Evolutionary conservation across 2,113 vertebrate genomes (phyloP).

Genomic region (Syngnathus scovelli): DNA sequence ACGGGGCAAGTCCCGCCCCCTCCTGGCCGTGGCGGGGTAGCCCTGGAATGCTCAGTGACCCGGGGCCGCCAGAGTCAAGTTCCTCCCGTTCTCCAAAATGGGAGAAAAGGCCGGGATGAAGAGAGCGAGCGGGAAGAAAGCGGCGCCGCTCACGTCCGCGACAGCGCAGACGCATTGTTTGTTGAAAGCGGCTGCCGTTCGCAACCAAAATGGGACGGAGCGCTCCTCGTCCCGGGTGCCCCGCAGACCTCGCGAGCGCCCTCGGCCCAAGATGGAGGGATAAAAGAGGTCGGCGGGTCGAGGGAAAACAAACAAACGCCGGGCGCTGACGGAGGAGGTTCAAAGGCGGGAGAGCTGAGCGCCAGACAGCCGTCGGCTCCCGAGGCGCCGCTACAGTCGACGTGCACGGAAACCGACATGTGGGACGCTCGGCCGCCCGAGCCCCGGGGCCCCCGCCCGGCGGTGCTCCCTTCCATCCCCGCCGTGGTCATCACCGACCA

Average conservation of each 20-base stretch:
- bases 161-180: constrained; percentile 28
- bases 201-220: constrained; percentile 24
- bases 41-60: constrained; percentile 42
- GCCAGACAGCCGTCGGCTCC: constrained; percentile 1
- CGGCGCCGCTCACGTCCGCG: constrained; percentile 18
- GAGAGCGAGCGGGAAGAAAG: constrained; percentile 19
- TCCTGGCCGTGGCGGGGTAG: constrained; percentile 33
- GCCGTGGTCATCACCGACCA: constrained; percentile 89
- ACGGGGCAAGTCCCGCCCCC: constrained; percentile 30
- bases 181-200: constrained; percentile 34
- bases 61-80: constrained; percentile 34
- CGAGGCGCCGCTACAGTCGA: constrained; percentile 18
- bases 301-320: constrained; percentile 33
- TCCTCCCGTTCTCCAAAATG: constrained; percentile 61
- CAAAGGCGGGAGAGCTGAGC: constrained; percentile 3
- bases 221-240: constrained; percentile 7
- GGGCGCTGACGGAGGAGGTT: constrained; percentile 6
- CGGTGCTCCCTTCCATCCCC: constrained; percentile 67
- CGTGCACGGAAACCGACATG: constrained; percentile 11
- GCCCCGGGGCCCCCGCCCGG: constrained; percentile 18
- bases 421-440: constrained; percentile 11
- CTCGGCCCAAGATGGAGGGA: constrained; percentile 6
- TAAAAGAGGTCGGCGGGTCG: constrained; percentile 8
- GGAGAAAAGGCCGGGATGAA: constrained; percentile 49
- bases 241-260: constrained; percentile 14